phyloP scores from a whole-genome alignment of 2,797 vertebrate genomes.

The Sebastes diploproa region DNA sequence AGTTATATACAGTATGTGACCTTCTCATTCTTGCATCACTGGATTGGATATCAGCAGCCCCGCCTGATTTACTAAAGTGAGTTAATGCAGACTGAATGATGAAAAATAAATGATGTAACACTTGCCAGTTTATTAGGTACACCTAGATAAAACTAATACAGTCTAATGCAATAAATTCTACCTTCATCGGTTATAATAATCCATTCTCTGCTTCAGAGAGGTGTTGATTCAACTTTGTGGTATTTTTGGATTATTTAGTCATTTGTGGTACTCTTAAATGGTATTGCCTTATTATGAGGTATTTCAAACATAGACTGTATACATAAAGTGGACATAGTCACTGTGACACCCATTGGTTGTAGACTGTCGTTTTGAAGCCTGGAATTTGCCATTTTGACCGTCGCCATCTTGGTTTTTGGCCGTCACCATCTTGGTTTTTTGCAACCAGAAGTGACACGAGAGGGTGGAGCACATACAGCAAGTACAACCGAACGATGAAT shows the following conservation, averaged over 20 bases:
- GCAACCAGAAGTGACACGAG: no score
- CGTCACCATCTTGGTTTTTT: no score
- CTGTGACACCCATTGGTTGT: no score
- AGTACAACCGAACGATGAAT: no score
- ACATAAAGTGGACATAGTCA: no score
- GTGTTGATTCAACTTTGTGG: not conserved
- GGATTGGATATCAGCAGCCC: constrained; percentile 37
- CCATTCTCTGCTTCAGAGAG: no score
- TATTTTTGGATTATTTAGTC: not conserved
- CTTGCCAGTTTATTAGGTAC: not conserved
- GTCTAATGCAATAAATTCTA: not conserved
- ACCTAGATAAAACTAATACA: not conserved
- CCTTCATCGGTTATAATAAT: not conserved
- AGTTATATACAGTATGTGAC: constrained; percentile 49
- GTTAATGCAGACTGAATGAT: not conserved
- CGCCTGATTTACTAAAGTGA: constrained; percentile 15
- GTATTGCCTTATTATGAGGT: not conserved
- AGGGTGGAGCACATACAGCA: no score
- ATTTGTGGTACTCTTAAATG: not conserved
- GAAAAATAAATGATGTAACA: not conserved
- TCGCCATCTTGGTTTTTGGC: no score
- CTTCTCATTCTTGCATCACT: constrained; percentile 4
- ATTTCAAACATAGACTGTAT: not conserved
- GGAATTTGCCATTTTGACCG: no score
- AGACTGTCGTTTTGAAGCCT: no score